Percentiles rank a stretch among this genome's conserved stretches.
These are phyloP conservation scores for Carollia perspicillata DNA, from an alignment of 2,113 vertebrate species.

Conservation along the genomic window DNA sequence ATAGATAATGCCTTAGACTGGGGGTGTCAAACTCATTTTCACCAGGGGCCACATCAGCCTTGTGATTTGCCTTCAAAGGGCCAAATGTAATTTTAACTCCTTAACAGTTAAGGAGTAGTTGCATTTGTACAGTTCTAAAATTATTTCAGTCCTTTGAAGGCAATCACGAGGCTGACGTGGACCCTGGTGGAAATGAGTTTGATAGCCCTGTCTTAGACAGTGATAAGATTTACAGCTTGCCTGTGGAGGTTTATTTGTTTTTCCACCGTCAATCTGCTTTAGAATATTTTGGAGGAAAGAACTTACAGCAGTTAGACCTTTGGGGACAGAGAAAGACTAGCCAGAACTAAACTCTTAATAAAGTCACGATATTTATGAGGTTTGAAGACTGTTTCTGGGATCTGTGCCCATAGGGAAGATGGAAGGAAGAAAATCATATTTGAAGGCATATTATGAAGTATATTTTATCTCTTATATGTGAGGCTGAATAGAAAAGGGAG, in stretches of 20 bases:
- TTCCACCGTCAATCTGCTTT: not conserved
- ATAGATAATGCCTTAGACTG: not conserved
- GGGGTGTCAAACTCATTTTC: no score
- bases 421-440: slow-evolving; percentile 42
- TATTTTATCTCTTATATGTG: not conserved
- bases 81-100: no score
- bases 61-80: no score
- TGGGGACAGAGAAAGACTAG: not conserved
- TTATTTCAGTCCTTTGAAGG: no score
- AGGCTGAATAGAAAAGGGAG: not conserved
- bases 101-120: no score
- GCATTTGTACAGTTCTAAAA: no score
- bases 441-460: slow-evolving; percentile 27
- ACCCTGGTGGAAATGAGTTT: no score
- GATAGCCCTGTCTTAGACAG: not conserved
- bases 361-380: slow-evolving; percentile 17
- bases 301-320: not conserved
- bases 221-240: not conserved
- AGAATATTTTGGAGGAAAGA: not conserved
- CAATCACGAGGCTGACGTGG: no score
- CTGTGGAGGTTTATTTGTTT: not conserved
- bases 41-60: no score
- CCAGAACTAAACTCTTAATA: slow-evolving; percentile 48
- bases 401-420: not conserved
- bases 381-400: slow-evolving; percentile 48